These are phyloP conservation scores for Falco peregrinus DNA, from an alignment of 2,797 vertebrate genomes.

Conservation along the genomic window DNA sequence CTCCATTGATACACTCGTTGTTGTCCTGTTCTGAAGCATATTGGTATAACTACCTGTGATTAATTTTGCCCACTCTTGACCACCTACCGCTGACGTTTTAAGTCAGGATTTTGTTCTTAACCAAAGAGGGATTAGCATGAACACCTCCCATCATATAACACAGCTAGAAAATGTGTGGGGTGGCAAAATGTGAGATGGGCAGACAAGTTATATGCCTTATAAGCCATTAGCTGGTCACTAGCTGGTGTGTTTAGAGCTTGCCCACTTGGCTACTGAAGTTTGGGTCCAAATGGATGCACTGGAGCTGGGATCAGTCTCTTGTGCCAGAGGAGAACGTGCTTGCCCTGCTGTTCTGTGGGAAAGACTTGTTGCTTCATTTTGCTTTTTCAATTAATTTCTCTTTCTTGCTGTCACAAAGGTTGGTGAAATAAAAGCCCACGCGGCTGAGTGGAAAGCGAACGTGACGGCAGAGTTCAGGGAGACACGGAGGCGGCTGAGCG, in stretches of 20 bases:
- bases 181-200: not conserved
- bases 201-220: not conserved
- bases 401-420: constrained; percentile 79
- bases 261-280: not conserved
- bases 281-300: not conserved
- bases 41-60: not conserved
- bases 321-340: not conserved
- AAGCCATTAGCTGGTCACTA: not conserved
- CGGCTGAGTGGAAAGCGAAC: constrained; percentile 97
- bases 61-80: not conserved
- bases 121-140: not conserved
- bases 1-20: not conserved
- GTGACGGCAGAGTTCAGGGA: constrained; percentile 95
- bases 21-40: not conserved
- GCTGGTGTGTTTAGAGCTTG: not conserved
- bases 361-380: not conserved
- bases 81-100: not conserved
- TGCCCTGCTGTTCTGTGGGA: not conserved
- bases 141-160: not conserved
- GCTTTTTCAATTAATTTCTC: not conserved
- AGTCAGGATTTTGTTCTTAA: not conserved
- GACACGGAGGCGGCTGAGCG: constrained; percentile 90
- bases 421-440: constrained; percentile 96
- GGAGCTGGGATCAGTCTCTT: not conserved
- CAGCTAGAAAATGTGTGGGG: not conserved